Evolutionary conservation across 2,113 vertebrate genomes (phyloP).

Genomic region (Carollia perspicillata): DNA sequence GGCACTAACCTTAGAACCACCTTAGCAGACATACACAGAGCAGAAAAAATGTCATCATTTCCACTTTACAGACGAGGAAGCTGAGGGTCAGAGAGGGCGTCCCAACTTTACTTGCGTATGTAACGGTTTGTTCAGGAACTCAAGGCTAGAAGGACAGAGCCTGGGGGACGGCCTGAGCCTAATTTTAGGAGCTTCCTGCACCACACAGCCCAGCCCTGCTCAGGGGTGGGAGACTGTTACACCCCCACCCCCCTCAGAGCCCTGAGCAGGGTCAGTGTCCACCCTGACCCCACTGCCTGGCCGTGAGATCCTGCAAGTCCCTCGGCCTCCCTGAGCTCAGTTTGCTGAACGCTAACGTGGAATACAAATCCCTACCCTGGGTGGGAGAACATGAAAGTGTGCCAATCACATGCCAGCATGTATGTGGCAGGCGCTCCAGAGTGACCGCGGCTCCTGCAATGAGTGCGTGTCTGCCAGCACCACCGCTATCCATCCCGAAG

Average conservation of each 20-base stretch:
- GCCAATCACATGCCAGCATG: background rate
- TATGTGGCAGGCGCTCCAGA: background rate
- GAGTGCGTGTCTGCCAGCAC: background rate
- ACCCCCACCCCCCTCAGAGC: background rate
- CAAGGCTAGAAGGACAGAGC: background rate
- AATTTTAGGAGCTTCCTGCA: background rate
- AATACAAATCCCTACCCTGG: background rate
- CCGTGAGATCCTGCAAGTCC: background rate
- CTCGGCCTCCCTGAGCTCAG: background rate
- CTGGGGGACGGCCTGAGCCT: background rate
- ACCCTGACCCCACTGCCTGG: background rate
- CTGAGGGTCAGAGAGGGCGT: background rate
- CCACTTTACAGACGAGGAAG: no score
- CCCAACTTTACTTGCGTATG: background rate
- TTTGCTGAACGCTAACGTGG: background rate
- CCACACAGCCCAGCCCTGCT: no score
- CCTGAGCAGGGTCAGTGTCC: accelerated
- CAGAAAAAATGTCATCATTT: background rate
- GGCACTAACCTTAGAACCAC: background rate
- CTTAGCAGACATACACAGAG: background rate
- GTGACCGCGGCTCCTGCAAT: accelerated
- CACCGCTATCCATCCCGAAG: background rate
- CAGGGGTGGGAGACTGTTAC: no score
- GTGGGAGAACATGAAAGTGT: background rate
- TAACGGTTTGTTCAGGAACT: background rate